These are phyloP conservation scores for Terebella lapidaria DNA, from an alignment of 2,888 invertebrate species.

Conservation along the genomic window DNA sequence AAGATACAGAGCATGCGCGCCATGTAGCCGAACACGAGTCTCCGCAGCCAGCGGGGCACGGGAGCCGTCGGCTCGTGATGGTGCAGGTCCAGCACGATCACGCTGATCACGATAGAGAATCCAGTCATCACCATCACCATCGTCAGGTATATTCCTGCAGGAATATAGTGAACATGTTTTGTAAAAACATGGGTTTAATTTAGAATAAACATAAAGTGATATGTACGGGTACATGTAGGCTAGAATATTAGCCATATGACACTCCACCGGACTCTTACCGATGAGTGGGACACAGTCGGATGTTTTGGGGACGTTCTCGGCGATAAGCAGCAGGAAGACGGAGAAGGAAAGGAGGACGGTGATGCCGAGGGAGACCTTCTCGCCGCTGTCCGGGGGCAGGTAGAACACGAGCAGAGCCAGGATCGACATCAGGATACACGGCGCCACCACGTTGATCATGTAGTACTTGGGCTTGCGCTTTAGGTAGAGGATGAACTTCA, in stretches of 20 bases:
- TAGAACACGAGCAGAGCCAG: slow-evolving; percentile 36
- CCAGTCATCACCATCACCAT: slow-evolving; percentile 55
- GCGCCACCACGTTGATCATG: slow-evolving; percentile 36
- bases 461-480: slow-evolving; percentile 30
- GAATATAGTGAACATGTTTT: background rate
- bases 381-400: slow-evolving; percentile 38
- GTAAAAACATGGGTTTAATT: background rate
- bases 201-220: background rate
- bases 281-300: slow-evolving; percentile 36
- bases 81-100: slow-evolving; percentile 53
- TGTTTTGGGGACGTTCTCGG: slow-evolving; percentile 37
- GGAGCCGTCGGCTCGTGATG: slow-evolving; percentile 39
- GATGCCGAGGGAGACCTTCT: slow-evolving; percentile 40
- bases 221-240: background rate
- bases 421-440: slow-evolving; percentile 37
- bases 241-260: too few relatives aligned
- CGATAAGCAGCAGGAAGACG: slow-evolving; percentile 39
- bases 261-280: slow-evolving; percentile 22
- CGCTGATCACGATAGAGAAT: slow-evolving; percentile 51
- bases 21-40: slow-evolving; percentile 34
- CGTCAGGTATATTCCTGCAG: slow-evolving; percentile 53
- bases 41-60: slow-evolving; percentile 40
- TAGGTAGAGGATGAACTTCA: slow-evolving; percentile 28
- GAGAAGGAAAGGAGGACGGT: slow-evolving; percentile 40
- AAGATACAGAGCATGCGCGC: slow-evolving; percentile 29